Evolutionary conservation across 2,797 vertebrate species (phyloP).

Genomic region (Brotogeris chrysoptera): DNA sequence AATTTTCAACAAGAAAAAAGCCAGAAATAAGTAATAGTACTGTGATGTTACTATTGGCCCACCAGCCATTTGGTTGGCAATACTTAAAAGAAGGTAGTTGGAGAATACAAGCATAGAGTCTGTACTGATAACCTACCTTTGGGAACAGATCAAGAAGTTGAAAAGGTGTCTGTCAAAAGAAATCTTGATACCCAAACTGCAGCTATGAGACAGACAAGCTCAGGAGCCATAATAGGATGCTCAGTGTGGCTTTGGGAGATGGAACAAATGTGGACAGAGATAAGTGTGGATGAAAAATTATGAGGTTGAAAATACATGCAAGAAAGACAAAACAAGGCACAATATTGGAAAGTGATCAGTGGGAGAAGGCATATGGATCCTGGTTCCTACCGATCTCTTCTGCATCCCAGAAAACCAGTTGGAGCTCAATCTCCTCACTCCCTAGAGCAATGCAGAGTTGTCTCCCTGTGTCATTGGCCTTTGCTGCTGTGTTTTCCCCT

Average conservation of each 20-base stretch:
- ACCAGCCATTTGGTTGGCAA: not conserved
- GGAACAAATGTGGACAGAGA: not conserved
- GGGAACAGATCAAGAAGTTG: not conserved
- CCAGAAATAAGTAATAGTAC: not conserved
- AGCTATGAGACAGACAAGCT: not conserved
- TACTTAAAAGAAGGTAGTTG: not conserved
- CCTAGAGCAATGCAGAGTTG: not conserved
- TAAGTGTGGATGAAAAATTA: not conserved
- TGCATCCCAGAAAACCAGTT: not conserved
- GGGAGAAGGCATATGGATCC: not conserved
- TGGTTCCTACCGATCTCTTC: not conserved
- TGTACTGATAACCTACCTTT: not conserved
- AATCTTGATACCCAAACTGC: not conserved
- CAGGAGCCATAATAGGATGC: not conserved
- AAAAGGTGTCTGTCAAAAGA: not conserved
- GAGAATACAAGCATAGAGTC: not conserved
- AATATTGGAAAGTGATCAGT: not conserved
- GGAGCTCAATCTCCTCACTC: not conserved
- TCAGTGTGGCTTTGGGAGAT: not conserved
- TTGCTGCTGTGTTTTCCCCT: not conserved
- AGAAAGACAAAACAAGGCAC: not conserved
- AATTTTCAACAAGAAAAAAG: not conserved
- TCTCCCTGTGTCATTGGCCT: not conserved
- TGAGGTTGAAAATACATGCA: not conserved
- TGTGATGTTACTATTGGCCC: not conserved